A percentile compares a stretch with the other conserved stretches of the same genome.
phyloP scores from a whole-genome alignment of 2,113 vertebrate species.

The Carassius gibelio region DNA sequence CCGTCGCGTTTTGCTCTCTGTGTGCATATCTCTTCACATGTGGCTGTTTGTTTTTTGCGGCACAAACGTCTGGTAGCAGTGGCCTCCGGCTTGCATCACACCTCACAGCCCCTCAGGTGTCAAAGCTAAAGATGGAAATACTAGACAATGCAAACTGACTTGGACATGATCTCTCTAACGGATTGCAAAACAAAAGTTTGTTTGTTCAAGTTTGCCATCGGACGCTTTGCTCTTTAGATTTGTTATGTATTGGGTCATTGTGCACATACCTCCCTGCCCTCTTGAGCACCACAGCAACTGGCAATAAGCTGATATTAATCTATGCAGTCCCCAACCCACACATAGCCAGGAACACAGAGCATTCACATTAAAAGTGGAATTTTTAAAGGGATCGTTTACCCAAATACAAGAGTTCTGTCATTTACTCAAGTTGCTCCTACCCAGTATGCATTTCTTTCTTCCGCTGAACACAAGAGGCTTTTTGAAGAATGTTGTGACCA shows the following conservation, averaged over 20 bases:
- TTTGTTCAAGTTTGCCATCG: slow-evolving; percentile 54
- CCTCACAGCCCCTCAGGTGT: slow-evolving; percentile 55
- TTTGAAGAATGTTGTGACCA: too few species aligned
- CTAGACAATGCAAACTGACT: slow-evolving; percentile 56
- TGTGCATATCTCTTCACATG: slow-evolving; percentile 31
- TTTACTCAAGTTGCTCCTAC: neutral
- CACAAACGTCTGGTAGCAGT: slow-evolving; percentile 4
- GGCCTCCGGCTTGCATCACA: slow-evolving; percentile 34
- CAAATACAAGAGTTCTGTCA: neutral
- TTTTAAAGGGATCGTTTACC: neutral
- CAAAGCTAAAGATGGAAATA: slow-evolving; percentile 59
- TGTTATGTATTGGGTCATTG: slow-evolving; percentile 84
- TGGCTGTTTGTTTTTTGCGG: slow-evolving; percentile 41
- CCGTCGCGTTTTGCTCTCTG: slow-evolving; percentile 1
- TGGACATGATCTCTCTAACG: slow-evolving; percentile 68
- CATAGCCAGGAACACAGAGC: slow-evolving; percentile 43
- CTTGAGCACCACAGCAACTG: slow-evolving; percentile 57
- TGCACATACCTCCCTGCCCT: slow-evolving; percentile 59
- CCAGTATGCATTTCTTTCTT: too few species aligned
- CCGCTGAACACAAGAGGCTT: neutral
- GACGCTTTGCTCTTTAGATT: slow-evolving; percentile 77
- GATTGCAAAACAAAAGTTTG: slow-evolving; percentile 75
- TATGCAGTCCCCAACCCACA: slow-evolving; percentile 73
- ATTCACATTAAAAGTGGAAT: slow-evolving; percentile 24
- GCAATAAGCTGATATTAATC: slow-evolving; percentile 65